A percentile compares a stretch with the other conserved stretches of the same genome.
phyloP scores from a whole-genome alignment of 1,140 invertebrate species.

The Leptinotarsa texana region DNA sequence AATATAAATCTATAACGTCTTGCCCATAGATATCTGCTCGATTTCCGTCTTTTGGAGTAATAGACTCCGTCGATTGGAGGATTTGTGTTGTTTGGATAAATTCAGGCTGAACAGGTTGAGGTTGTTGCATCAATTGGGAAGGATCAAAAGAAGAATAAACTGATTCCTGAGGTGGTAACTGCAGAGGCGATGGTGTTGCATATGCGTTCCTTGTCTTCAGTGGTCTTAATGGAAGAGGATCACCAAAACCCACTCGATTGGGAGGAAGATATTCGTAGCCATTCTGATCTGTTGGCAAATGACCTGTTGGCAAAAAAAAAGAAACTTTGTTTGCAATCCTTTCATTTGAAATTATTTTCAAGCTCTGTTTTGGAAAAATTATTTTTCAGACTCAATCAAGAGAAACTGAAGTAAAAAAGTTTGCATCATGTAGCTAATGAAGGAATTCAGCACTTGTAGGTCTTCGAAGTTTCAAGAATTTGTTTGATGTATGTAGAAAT shows the following conservation, averaged over 20 bases:
- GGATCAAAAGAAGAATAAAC: too few species aligned
- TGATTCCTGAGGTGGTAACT: neutral
- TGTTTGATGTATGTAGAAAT: too few species aligned
- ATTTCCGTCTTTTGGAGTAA: too few species aligned
- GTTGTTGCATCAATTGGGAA: neutral
- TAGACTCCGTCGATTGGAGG: too few species aligned
- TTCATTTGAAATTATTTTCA: neutral
- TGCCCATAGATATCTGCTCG: neutral
- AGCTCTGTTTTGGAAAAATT: neutral
- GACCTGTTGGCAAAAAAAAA: conserved; percentile 20
- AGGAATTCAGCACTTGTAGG: too few species aligned
- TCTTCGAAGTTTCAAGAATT: too few species aligned
- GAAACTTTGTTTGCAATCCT: neutral
- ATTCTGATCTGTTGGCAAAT: conserved; percentile 38
- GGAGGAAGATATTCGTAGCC: conserved; percentile 45
- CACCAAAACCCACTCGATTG: conserved; percentile 40
- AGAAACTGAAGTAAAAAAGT: neutral
- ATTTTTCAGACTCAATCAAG: neutral
- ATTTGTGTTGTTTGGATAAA: too few species aligned
- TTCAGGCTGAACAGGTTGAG: neutral
- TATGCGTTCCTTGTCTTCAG: conserved; percentile 37
- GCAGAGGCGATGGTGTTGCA: conserved; percentile 31
- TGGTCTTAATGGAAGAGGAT: conserved; percentile 29
- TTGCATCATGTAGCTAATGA: too few species aligned
- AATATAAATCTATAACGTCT: neutral